phyloP scores from a whole-genome alignment of 2,797 vertebrate species.

The Clarias fuscus region DNA sequence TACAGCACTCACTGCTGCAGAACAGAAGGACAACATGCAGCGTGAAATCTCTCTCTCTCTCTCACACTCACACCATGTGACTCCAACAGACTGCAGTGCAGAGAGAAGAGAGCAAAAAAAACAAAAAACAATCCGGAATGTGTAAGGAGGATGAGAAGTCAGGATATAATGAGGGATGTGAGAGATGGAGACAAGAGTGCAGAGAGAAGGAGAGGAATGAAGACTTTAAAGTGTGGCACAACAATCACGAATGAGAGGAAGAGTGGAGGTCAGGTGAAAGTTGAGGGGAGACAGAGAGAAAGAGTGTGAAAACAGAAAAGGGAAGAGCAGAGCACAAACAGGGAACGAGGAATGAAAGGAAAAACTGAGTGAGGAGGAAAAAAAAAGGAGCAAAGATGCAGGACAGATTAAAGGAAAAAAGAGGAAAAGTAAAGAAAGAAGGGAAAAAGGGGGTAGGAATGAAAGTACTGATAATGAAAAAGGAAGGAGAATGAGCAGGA shows the following conservation, averaged over 20 bases:
- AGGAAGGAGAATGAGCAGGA: background rate
- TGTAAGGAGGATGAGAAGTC: background rate
- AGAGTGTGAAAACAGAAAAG: background rate
- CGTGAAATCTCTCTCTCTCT: slow-evolving; percentile 28
- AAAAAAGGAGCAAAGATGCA: background rate
- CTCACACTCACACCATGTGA: slow-evolving; percentile 7
- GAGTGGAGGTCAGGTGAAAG: background rate
- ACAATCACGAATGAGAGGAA: background rate
- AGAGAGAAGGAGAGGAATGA: background rate
- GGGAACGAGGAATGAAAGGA: background rate
- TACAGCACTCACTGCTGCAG: slow-evolving; percentile 32
- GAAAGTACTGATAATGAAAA: background rate
- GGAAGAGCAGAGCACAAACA: background rate
- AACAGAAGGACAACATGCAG: slow-evolving; percentile 36
- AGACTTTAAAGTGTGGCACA: background rate
- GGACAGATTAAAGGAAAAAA: background rate
- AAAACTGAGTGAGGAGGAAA: background rate
- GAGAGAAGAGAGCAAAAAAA: background rate
- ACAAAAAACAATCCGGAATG: background rate
- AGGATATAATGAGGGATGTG: background rate
- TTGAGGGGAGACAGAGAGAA: background rate
- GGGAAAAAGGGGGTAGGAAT: background rate
- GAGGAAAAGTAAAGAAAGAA: too few species aligned
- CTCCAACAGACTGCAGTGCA: background rate
- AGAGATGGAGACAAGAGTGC: background rate